Conservation (phyloP, 2,888 invertebrate genomes). For the Fabriciana adippe region DNA sequence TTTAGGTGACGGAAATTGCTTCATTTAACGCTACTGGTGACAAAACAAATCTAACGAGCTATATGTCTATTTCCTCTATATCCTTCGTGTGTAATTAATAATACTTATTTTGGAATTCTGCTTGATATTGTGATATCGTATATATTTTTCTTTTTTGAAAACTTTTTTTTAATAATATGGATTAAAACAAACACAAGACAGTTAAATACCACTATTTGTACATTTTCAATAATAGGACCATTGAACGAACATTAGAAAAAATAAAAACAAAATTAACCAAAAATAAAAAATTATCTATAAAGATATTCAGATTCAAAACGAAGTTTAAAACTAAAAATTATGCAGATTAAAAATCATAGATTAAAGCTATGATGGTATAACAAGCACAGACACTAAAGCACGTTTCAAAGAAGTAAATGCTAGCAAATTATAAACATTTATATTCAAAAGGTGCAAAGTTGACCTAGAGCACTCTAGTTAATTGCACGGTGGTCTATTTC, state of each 20-base stretch:
- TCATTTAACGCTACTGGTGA: conserved; percentile 61
- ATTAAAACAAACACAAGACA: neutral
- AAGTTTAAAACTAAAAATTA: too few relatives aligned
- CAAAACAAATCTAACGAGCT: conserved; percentile 52
- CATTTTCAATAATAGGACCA: too few relatives aligned
- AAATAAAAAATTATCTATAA: neutral
- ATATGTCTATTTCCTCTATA: conserved; percentile 47
- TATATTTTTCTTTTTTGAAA: too few relatives aligned
- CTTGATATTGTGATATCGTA: neutral
- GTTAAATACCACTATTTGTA: too few relatives aligned
- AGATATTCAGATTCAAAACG: too few relatives aligned
- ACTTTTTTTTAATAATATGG: too few relatives aligned
- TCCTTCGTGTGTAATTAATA: conserved; percentile 16
- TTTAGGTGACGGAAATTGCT: conserved; percentile 66
- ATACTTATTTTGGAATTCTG: neutral
- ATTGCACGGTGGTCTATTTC: conserved; percentile 13
- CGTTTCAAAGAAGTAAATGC: conserved; percentile 14
- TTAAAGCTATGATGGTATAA: neutral
- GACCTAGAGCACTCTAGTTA: conserved; percentile 21
- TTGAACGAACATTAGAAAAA: neutral
- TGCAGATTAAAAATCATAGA: too few relatives aligned
- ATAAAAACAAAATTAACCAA: neutral
- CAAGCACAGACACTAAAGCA: conserved; percentile 7
- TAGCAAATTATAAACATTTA: conserved; percentile 18
- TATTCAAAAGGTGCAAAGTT: conserved; percentile 21